phyloP scores from a whole-genome alignment of 2,113 vertebrate genomes.

The Oxygymnocypris stewartii region DNA sequence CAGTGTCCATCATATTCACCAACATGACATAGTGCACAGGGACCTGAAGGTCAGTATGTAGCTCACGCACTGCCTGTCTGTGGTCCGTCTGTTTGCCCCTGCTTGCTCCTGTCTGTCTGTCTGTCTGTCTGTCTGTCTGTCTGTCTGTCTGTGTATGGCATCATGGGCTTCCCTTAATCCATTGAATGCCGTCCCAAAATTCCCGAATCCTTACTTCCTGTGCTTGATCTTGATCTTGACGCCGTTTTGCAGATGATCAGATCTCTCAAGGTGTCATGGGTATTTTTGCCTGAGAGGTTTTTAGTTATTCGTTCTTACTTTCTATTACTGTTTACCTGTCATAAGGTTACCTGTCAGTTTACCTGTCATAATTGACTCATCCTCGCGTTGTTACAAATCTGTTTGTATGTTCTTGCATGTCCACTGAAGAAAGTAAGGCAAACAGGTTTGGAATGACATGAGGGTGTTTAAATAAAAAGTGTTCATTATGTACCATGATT shows the following conservation, averaged over 20 bases:
- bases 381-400: background rate
- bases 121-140: conserved; percentile 51
- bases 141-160: conserved; percentile 56
- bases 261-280: background rate
- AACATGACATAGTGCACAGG: conserved; percentile 90
- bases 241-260: background rate
- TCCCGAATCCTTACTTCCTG: conserved; percentile 4
- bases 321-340: background rate
- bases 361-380: background rate
- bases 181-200: conserved; percentile 39
- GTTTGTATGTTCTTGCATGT: conserved; percentile 15
- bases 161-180: conserved; percentile 58
- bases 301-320: background rate
- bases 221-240: conserved; percentile 13
- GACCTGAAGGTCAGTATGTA: conserved; percentile 87
- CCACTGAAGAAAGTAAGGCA: background rate
- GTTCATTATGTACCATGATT: background rate
- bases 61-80: conserved; percentile 38
- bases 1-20: conserved; percentile 88
- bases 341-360: too few relatives aligned
- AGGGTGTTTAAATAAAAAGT: background rate
- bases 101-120: conserved; percentile 46
- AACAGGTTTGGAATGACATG: background rate
- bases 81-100: conserved; percentile 46
- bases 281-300: background rate